Base-by-base conservation (phyloP, 2,888 invertebrate species). In the Auanema freiburgensis region DNA sequence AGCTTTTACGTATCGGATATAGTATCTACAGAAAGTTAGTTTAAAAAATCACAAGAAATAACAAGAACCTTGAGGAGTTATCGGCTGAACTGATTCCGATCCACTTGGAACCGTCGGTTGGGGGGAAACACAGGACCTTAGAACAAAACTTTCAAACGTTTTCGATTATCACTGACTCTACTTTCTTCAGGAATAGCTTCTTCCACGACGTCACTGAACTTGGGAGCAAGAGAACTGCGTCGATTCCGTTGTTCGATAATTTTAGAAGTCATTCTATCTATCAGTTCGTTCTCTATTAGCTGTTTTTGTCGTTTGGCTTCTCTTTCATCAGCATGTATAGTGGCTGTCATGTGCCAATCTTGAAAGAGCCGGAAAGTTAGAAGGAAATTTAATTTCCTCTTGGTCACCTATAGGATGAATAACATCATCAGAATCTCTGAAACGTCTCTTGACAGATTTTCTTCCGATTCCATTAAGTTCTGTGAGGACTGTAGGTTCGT, bases 321-420 rank as follows among this genome's bases (percentile, higher is more conserved):
- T 11, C 46, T 50, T 33, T 65, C 62, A 18, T 66, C 58, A 16
- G 49, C 41, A 16, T 52, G 23, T 11, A 58, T 33, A 10, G 63
- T 64, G 49, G 65, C 54, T 12, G 61, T 50, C 63, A 72, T 64
- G 51, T 72, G 72, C 72, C 72, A 72, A 59, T 72, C 72, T 70
- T 25, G 14, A 50, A 24, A n/a, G 14, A 46, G 5, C 6, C 10
- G 46, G 18, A 55, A 10, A 55, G 8, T 42, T n/a, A 46, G 12
- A 5, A 24, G n/a, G 18, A 44, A 24, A 50, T 23, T 42, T 3
- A n/a, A 2, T 16, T 5, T 52, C 24, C 52, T 14, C 52, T 14
- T 16, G 10, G 16, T 52, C 18, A 16, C n/a, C 23, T 52, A 16
- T 16, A 21, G 21, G 18, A 14, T 16, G 52, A 16, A 52, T 14